Evolutionary conservation across 2,113 vertebrate species (phyloP), one percentile per base, ranked within the genome.

Genomic region (Xiphorhynchus elegans): DNA sequence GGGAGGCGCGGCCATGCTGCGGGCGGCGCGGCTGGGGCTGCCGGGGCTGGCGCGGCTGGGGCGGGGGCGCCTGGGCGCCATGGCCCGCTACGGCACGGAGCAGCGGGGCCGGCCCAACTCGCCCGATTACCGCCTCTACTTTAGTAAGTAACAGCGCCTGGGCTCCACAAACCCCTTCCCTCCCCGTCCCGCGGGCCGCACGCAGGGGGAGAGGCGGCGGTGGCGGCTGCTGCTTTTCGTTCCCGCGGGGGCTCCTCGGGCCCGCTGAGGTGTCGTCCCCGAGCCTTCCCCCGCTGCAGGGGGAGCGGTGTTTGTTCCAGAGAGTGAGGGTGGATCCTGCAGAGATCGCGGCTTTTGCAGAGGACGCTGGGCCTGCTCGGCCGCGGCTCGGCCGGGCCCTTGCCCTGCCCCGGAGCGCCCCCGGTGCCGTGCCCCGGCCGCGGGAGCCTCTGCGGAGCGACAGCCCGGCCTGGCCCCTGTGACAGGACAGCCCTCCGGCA

Each of bases 1-100:
- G 76, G 92, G 89, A 90, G 76, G 89, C 7, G 67, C 62, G 74
- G 44, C 28, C 52, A 78, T 70, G 21, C 95, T 96, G 96, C 95
- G 91, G 4, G 39, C 55, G 87, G 74, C 37, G 67, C 39, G 10
- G 24, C 37, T 37, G 37, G 37, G 37, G 37, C 37, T 37, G n/a
- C n/a, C n/a, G n/a, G n/a, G n/a, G n/a, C n/a, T n/a, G n/a, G n/a
- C n/a, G n/a, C n/a, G n/a, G n/a, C n/a, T n/a, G n/a, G n/a, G n/a
- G n/a, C n/a, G n/a, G n/a, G n/a, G n/a, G n/a, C n/a, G n/a, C n/a
- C n/a, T n/a, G n/a, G n/a, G n/a, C n/a, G n/a, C n/a, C n/a, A n/a
- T n/a, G n/a, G n/a, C n/a, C n/a, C n/a, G n/a, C n/a, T n/a, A n/a
- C n/a, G n/a, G n/a, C n/a, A n/a, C n/a, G n/a, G n/a, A n/a, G n/a